Percentiles rank a stretch among this genome's conserved stretches.
These are phyloP conservation scores for Coelopa pilipes DNA, from an alignment of 2,888 invertebrate species.

Conservation along the genomic window DNA sequence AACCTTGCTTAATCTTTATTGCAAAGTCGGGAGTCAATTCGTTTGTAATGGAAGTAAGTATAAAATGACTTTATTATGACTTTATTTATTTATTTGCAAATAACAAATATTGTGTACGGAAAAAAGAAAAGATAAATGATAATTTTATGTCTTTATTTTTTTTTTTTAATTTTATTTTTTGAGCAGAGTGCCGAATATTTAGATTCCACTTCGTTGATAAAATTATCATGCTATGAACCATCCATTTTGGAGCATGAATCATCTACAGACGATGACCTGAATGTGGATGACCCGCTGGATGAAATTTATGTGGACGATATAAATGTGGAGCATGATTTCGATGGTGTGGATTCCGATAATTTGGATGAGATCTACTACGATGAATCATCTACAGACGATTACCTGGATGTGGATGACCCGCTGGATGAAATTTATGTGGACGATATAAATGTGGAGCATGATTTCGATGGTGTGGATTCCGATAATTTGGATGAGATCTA, in stretches of 20 bases:
- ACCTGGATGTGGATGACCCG: constrained; percentile 30
- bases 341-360: constrained; percentile 29
- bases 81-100: not conserved
- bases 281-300: constrained; percentile 33
- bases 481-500: constrained; percentile 27
- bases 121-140: not conserved
- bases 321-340: not conserved
- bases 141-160: not conserved
- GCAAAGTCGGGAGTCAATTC: constrained; percentile 23
- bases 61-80: not conserved
- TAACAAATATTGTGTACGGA: not conserved
- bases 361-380: constrained; percentile 27
- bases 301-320: constrained; percentile 20
- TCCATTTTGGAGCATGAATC: not conserved
- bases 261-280: constrained; percentile 14
- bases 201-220: constrained; percentile 21
- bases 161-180: constrained; percentile 1
- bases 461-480: constrained; percentile 21
- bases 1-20: constrained; percentile 25
- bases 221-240: constrained; percentile 27
- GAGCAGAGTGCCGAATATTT: constrained; percentile 21
- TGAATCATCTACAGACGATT: not conserved
- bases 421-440: constrained; percentile 28
- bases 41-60: constrained; percentile 11
- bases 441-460: constrained; percentile 4